Base-by-base conservation (phyloP, 2,888 invertebrate genomes). In the Lasius platythorax region DNA sequence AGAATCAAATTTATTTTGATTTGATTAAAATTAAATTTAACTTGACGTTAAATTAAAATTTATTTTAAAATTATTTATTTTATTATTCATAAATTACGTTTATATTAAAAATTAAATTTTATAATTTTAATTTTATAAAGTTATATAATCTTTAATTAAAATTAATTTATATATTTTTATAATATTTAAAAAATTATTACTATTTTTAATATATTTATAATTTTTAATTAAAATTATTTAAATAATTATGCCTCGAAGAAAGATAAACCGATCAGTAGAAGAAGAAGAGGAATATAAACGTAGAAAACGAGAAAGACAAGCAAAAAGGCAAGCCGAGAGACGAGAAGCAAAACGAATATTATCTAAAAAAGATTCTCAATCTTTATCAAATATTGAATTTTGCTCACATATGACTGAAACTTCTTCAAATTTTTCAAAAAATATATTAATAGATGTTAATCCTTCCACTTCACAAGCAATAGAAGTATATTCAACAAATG, bases 241-340 rank as follows among this genome's bases (percentile, higher is more conserved):
- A 63, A 63, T 63, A 63, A 63, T 63, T 63, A 63, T 63, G 61
- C 61, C 18, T 63, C 33, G 33, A 63, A 63, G 61, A 18, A 63
- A 63, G 15, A 8, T 33, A 30, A 2, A 33, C 18, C 30, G 33
- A 63, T 30, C 33, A 33, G 4, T 63, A 18, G 61, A 63, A 63
- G 61, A 63, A 63, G 33, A 63, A 63, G 61, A 63, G 18, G 33
- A 33, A 63, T 63, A 18, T 63, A 18, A 37, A 28, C 18, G 33
- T 33, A 63, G 2, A 37, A 37, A 63, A 63, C 33, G 63, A 33
- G 63, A 63, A 63, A 63, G 1, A 63, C 37, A 33, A 18, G 33
- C 63, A 18, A 63, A 63, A n/a, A 6, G 11, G 15, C 33, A 63
- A 9, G 15, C 9, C 6, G 63, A 63, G 3, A 63, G 30, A 63